Percentiles rank a stretch among this genome's conserved stretches.
Conservation (phyloP, 2,888 invertebrate genomes). For the Troilus luridus region DNA sequence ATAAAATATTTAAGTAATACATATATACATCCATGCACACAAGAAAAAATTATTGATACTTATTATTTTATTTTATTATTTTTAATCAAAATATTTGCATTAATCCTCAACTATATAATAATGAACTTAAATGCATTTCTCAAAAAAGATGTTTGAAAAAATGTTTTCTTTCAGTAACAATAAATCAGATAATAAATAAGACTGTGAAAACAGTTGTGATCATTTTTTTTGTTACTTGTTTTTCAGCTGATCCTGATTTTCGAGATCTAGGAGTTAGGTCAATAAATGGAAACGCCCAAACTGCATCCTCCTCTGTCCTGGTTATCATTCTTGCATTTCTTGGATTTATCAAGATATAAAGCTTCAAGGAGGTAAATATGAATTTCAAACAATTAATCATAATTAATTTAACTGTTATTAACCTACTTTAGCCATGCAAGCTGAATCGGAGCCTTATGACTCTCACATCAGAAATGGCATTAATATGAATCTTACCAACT, state of each 20-base stretch:
- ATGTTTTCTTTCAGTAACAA: neutral
- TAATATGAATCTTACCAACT: too few relatives aligned
- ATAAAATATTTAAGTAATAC: too few relatives aligned
- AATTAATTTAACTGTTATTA: too few relatives aligned
- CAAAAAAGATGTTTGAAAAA: neutral
- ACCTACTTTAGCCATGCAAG: neutral
- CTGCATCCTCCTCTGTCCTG: slow-evolving; percentile 49
- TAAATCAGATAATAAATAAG: neutral
- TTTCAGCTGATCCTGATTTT: slow-evolving; percentile 65
- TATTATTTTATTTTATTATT: neutral
- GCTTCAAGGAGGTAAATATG: slow-evolving; percentile 31
- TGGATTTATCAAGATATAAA: slow-evolving; percentile 55
- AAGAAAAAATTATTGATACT: too few relatives aligned
- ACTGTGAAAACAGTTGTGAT: neutral
- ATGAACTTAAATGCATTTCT: too few relatives aligned
- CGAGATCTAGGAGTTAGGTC: slow-evolving; percentile 66
- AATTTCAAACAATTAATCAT: neutral
- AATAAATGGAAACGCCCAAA: slow-evolving; percentile 44
- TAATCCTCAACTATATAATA: neutral
- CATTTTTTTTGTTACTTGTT: slow-evolving; percentile 39
- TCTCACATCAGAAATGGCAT: too few relatives aligned
- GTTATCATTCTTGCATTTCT: slow-evolving; percentile 51
- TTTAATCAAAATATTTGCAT: neutral
- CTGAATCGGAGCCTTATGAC: neutral
- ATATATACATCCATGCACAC: too few relatives aligned